Evolutionary conservation across 2,797 vertebrate species (phyloP), one percentile per base, ranked within the genome.

Genomic region (Mus spretus): DNA sequence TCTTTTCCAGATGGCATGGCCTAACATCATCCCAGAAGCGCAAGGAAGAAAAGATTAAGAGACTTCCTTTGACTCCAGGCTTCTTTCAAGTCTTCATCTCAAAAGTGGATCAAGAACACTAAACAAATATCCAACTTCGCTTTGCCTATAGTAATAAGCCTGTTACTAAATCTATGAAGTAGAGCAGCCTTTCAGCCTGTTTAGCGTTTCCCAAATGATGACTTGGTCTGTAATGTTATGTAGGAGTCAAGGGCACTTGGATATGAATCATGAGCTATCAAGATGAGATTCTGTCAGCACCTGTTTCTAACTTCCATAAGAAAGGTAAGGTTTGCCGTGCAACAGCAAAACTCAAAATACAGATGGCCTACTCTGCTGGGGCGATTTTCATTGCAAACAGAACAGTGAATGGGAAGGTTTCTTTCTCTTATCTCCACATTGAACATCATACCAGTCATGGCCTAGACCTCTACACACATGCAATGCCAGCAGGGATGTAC

Each of bases 91-190:
- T 94, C 53, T 80, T 93, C 59, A 90, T 70, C 37, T 89, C 70
- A 93, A 82, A 91, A 91, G 96, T 87, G 9, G 53, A 92, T 89
- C 79, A 82, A 94, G 63, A n/a, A 9, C 90, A 95, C 91, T 91
- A 95, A 95, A 95, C 80, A 89, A 97, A 94, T 90, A 97, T 91
- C 93, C 89, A 95, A 44, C 55, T 89, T 91, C n/a, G 75, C 24
- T 78, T 78, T 93, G 79, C 92, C 82, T 95, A 50, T 93, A 91
- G 74, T 70, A 93, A 91, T 55, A 96, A 97, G 61, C n/a, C 57
- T 31, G 80, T 61, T 93, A 94, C 65, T 87, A 93, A 96, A 92
- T 31, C 85, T 91, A 75, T 79, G 70, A 87, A 93, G 82, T 88
- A 57, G 89, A 96, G 57, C 88, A 92, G 92, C 79, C 82, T 84